Conservation (phyloP, 92 coral and sea anemone species). For the Epizoanthus rinbou region DNA sequence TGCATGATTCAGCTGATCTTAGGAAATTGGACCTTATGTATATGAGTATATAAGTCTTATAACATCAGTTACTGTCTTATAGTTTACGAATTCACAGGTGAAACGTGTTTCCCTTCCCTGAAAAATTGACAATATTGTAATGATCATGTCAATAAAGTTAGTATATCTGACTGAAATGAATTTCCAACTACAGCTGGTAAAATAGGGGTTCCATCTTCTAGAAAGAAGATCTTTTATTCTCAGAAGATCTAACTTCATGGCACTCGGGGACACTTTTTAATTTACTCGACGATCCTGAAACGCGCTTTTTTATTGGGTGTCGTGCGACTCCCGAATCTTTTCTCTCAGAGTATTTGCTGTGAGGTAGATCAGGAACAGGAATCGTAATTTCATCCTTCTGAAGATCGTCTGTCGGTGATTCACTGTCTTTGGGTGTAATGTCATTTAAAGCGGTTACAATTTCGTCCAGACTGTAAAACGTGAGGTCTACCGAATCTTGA, state of each 20-base stretch:
- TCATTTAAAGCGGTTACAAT: slow-evolving; percentile 73
- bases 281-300: slow-evolving; percentile 35
- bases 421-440: slow-evolving; percentile 25
- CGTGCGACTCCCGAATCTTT: slow-evolving; percentile 26
- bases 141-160: no score
- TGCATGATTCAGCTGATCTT: no score
- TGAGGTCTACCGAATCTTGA: slow-evolving; percentile 21
- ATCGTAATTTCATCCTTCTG: slow-evolving; percentile 51
- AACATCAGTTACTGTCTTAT: no score
- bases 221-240: slow-evolving; percentile 11
- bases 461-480: slow-evolving; percentile 54
- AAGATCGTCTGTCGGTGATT: slow-evolving; percentile 14
- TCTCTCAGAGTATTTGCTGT: slow-evolving; percentile 31
- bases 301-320: slow-evolving; percentile 36
- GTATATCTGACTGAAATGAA: no score
- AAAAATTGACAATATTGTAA: no score
- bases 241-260: slow-evolving; percentile 29
- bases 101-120: no score
- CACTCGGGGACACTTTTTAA: slow-evolving; percentile 40
- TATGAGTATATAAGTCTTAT: no score
- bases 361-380: slow-evolving; percentile 54
- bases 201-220: neutral
- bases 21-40: no score
- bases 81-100: no score
- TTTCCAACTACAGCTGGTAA: no score